Conservation (phyloP, 2,113 vertebrate genomes). For the Uria aalge region DNA sequence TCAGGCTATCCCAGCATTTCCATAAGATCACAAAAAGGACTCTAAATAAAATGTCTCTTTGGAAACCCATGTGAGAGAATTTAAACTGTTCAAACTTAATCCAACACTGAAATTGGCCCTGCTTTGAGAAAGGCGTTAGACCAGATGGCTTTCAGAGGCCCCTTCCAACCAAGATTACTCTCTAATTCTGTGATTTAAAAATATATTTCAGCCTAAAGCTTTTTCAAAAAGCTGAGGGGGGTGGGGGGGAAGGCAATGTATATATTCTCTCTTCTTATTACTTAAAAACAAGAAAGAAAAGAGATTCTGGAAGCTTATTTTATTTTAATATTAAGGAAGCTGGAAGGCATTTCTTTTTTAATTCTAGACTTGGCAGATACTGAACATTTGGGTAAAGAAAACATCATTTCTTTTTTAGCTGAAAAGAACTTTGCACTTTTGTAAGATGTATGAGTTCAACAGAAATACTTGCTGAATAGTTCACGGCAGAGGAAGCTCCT, state of each 20-base stretch:
- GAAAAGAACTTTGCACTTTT: background rate
- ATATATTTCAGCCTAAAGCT: background rate
- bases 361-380: background rate
- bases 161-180: background rate
- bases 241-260: background rate
- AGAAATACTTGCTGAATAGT: slow-evolving; percentile 5
- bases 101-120: background rate
- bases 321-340: background rate
- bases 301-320: background rate
- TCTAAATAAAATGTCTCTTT: background rate
- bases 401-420: background rate
- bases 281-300: background rate
- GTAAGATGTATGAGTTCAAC: background rate
- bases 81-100: background rate
- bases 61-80: background rate
- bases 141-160: background rate
- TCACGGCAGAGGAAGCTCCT: background rate
- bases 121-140: background rate
- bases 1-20: background rate
- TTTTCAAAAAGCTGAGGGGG: background rate
- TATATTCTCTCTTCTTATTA: background rate
- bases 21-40: background rate
- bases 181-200: background rate
- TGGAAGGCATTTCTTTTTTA: background rate
- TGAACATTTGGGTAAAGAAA: background rate